These are phyloP conservation scores for Poeciliopsis turrubarensis DNA, from an alignment of 2,113 vertebrate species.

Conservation along the genomic window DNA sequence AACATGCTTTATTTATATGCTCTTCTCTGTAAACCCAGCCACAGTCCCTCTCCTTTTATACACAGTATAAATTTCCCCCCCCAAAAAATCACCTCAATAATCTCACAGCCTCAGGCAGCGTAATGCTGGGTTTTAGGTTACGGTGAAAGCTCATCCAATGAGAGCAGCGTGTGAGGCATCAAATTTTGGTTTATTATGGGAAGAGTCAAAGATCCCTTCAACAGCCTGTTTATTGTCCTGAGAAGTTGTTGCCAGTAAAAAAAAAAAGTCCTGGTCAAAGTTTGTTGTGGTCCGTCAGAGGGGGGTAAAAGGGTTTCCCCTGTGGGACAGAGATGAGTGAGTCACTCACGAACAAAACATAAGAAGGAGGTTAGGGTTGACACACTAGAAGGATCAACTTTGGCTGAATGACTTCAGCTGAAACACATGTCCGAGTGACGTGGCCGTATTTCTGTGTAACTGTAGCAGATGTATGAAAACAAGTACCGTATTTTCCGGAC, in stretches of 20 bases:
- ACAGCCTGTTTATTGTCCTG: constrained; percentile 54
- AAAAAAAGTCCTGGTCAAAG: constrained; percentile 56
- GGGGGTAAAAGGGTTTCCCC: constrained; percentile 14
- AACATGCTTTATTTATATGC: not conserved
- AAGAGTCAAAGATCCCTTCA: constrained; percentile 54
- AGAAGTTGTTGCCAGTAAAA: constrained; percentile 50
- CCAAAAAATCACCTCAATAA: not conserved
- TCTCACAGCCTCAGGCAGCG: not conserved
- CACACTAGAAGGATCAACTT: constrained; percentile 46
- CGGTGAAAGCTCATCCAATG: constrained; percentile 27
- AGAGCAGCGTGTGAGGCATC: not conserved
- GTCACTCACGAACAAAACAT: constrained; percentile 17
- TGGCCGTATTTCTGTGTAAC: constrained; percentile 1
- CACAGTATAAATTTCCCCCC: not conserved
- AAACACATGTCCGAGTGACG: constrained; percentile 4
- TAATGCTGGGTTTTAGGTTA: constrained; percentile 4
- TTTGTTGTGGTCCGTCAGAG: constrained; percentile 56
- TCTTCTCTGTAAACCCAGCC: not conserved
- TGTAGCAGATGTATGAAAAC: not conserved
- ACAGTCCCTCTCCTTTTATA: not conserved
- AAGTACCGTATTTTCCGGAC: not conserved
- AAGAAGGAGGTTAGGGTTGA: constrained; percentile 31
- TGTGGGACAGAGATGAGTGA: constrained; percentile 36
- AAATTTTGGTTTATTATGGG: constrained; percentile 38
- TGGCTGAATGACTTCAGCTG: constrained; percentile 18